Evolutionary conservation across 2,113 vertebrate genomes (phyloP).

Genomic region (Chrysemys picta): DNA sequence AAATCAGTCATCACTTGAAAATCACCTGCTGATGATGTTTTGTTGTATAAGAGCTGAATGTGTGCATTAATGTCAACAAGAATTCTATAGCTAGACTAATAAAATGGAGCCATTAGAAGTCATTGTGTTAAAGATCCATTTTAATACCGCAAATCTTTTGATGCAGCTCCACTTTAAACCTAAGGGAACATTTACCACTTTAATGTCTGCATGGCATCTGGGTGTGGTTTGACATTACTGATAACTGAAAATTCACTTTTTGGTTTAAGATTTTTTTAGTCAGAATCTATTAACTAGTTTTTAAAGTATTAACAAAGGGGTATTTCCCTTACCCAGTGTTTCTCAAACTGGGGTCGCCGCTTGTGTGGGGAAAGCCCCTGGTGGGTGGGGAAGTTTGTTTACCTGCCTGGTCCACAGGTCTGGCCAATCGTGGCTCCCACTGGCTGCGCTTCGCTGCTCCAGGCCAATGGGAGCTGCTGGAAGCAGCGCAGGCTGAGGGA

Average conservation of each 20-base stretch:
- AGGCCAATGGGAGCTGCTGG: too few relatives aligned
- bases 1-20: not conserved
- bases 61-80: not conserved
- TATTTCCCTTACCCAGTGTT: constrained; percentile 35
- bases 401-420: too few relatives aligned
- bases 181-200: not conserved
- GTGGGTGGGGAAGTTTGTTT: too few relatives aligned
- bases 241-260: not conserved
- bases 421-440: too few relatives aligned
- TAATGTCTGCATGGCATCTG: not conserved
- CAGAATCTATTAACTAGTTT: not conserved
- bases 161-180: not conserved
- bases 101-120: not conserved
- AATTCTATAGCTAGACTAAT: not conserved
- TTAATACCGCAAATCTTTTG: not conserved
- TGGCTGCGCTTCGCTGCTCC: too few relatives aligned
- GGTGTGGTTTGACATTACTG: not conserved
- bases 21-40: not conserved
- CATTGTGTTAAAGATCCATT: not conserved
- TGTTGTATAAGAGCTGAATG: not conserved
- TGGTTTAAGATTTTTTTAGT: not conserved
- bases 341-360: too few relatives aligned
- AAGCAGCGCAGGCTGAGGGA: too few relatives aligned
- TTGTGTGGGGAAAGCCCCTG: too few relatives aligned
- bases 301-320: not conserved